Conservation (phyloP, 1,140 invertebrate species). For the Maniola jurtina region DNA sequence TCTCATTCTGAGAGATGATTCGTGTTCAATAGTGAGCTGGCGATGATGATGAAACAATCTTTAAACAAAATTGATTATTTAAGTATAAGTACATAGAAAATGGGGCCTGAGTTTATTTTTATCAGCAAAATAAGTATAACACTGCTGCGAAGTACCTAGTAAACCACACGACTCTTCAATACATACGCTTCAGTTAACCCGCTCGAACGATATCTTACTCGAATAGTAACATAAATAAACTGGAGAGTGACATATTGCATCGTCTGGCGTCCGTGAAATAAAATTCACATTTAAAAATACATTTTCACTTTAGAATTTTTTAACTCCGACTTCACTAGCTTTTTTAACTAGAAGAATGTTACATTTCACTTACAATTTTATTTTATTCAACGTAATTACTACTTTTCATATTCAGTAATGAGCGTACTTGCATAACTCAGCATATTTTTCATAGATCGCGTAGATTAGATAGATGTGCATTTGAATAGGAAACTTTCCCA, state of each 20-base stretch:
- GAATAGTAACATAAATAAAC: constrained; percentile 27
- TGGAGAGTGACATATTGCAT: constrained; percentile 20
- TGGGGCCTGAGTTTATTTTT: not conserved
- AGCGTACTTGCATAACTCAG: no score
- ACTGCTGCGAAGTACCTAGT: not conserved
- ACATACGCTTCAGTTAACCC: constrained; percentile 14
- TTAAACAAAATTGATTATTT: no score
- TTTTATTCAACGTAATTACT: no score
- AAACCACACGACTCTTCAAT: constrained; percentile 13
- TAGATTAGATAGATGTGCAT: no score
- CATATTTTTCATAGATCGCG: no score
- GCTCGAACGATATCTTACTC: constrained; percentile 20
- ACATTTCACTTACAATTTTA: not conserved
- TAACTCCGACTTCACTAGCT: not conserved
- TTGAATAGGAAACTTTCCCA: no score
- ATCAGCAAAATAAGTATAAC: not conserved
- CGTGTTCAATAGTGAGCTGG: no score
- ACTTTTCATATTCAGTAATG: no score
- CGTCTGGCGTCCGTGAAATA: constrained; percentile 17
- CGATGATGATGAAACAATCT: no score
- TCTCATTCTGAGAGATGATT: no score
- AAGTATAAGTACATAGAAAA: no score
- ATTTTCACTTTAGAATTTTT: not conserved
- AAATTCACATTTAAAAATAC: constrained; percentile 18
- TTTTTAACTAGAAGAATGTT: not conserved